Evolutionary conservation across 2,888 invertebrate genomes (phyloP).

Genomic region (Drosophila gaucha): DNA sequence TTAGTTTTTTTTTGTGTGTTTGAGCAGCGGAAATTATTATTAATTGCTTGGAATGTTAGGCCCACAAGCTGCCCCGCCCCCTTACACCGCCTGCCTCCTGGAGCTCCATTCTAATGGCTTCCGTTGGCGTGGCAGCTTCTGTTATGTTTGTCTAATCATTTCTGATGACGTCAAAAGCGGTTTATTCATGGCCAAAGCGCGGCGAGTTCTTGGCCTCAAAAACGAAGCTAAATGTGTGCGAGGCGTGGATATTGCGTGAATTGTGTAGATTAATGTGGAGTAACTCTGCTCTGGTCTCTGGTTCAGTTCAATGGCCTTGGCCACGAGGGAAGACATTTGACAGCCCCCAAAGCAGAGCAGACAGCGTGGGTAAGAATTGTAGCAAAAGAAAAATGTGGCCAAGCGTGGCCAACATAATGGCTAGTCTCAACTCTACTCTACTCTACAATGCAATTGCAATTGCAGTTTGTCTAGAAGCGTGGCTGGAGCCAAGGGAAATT

Average conservation of each 20-base stretch:
- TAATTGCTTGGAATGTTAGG: constrained; percentile 77
- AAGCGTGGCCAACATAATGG: constrained; percentile 69
- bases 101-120: constrained; percentile 63
- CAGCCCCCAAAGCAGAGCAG: constrained; percentile 34
- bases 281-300: constrained; percentile 17
- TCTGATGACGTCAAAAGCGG: constrained; percentile 69
- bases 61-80: constrained; percentile 16
- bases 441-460: constrained; percentile 36
- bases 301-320: constrained; percentile 74
- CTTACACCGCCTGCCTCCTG: not conserved
- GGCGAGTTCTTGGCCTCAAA: constrained; percentile 70
- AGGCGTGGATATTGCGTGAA: constrained; percentile 21
- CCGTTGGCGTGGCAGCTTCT: constrained; percentile 69
- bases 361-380: constrained; percentile 63
- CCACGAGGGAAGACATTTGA: constrained; percentile 45
- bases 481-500: constrained; percentile 47
- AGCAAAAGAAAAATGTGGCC: constrained; percentile 42
- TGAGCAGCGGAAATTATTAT: constrained; percentile 79
- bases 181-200: constrained; percentile 70
- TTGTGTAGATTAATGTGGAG: constrained; percentile 55
- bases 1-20: constrained; percentile 21
- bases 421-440: constrained; percentile 6
- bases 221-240: not conserved
- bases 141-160: constrained; percentile 56
- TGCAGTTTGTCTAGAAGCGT: constrained; percentile 34